A percentile compares a stretch with the other conserved stretches of the same genome.
These are phyloP conservation scores for Mythimna impura DNA, from an alignment of 2,888 invertebrate genomes.

Conservation along the genomic window DNA sequence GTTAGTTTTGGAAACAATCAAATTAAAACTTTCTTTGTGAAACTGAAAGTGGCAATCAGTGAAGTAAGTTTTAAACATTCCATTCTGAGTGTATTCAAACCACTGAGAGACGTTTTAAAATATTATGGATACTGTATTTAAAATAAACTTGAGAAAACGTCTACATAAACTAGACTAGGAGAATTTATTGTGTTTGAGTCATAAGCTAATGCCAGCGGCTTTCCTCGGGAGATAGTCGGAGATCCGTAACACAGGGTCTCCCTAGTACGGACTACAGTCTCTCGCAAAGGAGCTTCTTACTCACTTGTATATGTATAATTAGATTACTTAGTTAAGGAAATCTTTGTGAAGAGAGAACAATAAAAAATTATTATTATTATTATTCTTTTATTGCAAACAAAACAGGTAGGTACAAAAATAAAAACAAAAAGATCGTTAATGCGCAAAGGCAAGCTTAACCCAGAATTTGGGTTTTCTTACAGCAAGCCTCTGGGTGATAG, in stretches of 20 bases:
- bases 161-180: neutral
- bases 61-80: constrained; percentile 34
- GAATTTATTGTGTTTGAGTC: neutral
- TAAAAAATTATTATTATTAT: too few relatives aligned
- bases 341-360: too few relatives aligned
- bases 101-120: constrained; percentile 11
- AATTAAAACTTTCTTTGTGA: constrained; percentile 57
- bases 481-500: too few relatives aligned
- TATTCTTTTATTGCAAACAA: neutral
- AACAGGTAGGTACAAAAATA: too few relatives aligned
- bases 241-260: too few relatives aligned
- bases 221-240: neutral
- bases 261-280: too few relatives aligned
- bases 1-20: constrained; percentile 50
- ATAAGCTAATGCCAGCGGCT: neutral
- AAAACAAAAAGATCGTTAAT: too few relatives aligned
- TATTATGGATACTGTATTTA: neutral
- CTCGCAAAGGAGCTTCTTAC: too few relatives aligned
- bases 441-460: too few relatives aligned
- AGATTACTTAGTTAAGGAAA: too few relatives aligned
- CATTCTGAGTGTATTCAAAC: constrained; percentile 25
- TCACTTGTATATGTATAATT: too few relatives aligned
- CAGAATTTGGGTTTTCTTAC: too few relatives aligned
- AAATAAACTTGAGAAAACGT: constrained; percentile 12
- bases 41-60: constrained; percentile 43